Evolutionary conservation across 2,797 vertebrate genomes (phyloP).

Genomic region (Silurus aristotelis): DNA sequence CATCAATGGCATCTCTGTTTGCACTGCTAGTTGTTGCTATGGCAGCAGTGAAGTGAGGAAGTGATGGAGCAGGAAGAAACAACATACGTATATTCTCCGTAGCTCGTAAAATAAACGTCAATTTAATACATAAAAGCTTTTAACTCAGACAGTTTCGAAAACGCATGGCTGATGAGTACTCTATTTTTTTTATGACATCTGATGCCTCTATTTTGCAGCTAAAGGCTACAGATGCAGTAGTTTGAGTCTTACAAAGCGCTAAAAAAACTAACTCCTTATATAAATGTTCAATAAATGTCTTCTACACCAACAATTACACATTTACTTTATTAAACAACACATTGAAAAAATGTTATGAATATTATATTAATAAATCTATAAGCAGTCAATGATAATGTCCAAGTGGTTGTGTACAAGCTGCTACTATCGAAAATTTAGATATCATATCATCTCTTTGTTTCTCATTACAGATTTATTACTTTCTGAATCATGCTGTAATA

Average conservation of each 20-base stretch:
- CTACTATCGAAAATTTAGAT: background rate
- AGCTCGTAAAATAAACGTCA: too few species aligned
- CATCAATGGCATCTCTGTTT: background rate
- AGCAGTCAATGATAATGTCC: background rate
- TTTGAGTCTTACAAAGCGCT: too few species aligned
- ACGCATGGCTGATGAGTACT: background rate
- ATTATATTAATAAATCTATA: background rate
- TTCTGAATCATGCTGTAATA: background rate
- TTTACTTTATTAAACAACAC: background rate
- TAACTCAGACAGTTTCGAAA: background rate
- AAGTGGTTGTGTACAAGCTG: background rate
- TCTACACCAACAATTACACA: too few species aligned
- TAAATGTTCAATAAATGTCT: background rate
- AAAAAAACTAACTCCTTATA: background rate
- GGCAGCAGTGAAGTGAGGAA: slow-evolving; percentile 16
- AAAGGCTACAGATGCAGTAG: background rate
- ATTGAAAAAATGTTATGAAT: background rate
- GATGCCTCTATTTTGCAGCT: background rate
- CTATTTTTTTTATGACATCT: background rate
- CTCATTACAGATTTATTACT: background rate
- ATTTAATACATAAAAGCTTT: background rate
- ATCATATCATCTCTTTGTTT: background rate
- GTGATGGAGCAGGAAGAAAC: background rate
- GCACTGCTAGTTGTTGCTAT: slow-evolving; percentile 1
- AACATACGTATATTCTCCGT: background rate